These are phyloP conservation scores for Lepidurus apus DNA, from an alignment of 1,140 invertebrate species.

Conservation along the genomic window DNA sequence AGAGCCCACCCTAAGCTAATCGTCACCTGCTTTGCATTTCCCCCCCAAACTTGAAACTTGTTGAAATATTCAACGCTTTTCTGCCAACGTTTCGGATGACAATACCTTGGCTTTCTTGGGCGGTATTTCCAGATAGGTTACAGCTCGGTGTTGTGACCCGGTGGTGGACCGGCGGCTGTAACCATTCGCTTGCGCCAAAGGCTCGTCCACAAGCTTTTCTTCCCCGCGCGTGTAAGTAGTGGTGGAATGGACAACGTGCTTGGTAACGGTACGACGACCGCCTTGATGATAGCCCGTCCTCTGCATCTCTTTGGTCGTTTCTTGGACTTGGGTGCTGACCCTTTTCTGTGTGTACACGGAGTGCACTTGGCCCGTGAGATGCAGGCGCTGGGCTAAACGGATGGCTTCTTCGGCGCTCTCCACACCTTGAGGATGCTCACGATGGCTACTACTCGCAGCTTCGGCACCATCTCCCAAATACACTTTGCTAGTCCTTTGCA, in stretches of 20 bases:
- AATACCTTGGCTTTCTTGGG: background rate
- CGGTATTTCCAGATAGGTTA: slow-evolving; percentile 23
- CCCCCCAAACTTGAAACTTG: background rate
- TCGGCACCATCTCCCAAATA: background rate
- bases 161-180: background rate
- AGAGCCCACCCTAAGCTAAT: background rate
- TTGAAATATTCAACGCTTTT: too few species aligned
- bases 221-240: slow-evolving; percentile 82
- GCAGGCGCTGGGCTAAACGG: slow-evolving; percentile 33
- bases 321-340: slow-evolving; percentile 74
- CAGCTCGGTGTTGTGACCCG: slow-evolving; percentile 8
- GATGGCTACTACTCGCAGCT: background rate
- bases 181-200: slow-evolving; percentile 48
- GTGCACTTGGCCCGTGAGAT: slow-evolving; percentile 53
- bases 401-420: background rate
- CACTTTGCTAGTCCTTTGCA: background rate
- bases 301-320: slow-evolving; percentile 56
- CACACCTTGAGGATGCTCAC: background rate
- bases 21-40: background rate
- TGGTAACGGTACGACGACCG: slow-evolving; percentile 66
- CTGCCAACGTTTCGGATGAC: too few species aligned
- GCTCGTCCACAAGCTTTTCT: slow-evolving; percentile 66
- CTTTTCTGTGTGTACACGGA: slow-evolving; percentile 73
- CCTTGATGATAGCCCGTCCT: slow-evolving; percentile 54
- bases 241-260: slow-evolving; percentile 79